Conservation (phyloP, 2,113 vertebrate species). For the Lampris megalopsis region DNA sequence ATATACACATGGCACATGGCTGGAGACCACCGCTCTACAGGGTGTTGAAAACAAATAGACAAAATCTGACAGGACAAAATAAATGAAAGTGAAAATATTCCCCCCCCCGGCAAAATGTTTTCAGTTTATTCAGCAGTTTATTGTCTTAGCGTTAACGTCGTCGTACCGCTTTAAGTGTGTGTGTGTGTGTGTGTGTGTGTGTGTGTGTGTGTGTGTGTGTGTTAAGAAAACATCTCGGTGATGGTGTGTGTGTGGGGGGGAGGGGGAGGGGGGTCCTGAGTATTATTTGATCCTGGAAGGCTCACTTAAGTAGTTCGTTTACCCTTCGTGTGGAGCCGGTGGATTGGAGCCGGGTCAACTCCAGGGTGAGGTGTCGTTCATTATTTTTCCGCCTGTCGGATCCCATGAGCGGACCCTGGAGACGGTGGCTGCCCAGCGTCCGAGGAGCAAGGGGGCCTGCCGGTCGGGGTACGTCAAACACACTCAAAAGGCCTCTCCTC, state of each 20-base stretch:
- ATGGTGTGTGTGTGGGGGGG: conserved; percentile 19
- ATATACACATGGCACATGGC: too few species aligned
- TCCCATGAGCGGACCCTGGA: conserved; percentile 91
- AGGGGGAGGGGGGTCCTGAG: conserved; percentile 73
- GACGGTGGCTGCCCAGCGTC: conserved; percentile 82
- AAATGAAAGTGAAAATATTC: too few species aligned
- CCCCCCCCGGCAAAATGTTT: too few species aligned
- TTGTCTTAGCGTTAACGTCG: too few species aligned
- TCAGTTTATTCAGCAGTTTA: too few species aligned
- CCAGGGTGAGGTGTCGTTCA: conserved; percentile 98
- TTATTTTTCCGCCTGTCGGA: conserved; percentile 99
- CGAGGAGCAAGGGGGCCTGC: conserved; percentile 87
- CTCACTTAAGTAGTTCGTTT: conserved; percentile 93
- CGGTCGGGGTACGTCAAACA: conserved; percentile 97
- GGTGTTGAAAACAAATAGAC: too few species aligned
- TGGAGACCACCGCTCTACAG: too few species aligned
- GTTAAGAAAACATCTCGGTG: not conserved
- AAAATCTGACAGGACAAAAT: too few species aligned
- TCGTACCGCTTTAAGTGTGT: not conserved
- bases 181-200: conserved; percentile 32
- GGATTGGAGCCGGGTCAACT: conserved; percentile 92
- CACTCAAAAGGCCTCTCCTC: conserved; percentile 89
- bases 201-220: conserved; percentile 1
- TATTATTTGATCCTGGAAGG: conserved; percentile 84
- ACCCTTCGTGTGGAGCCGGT: conserved; percentile 88